These are phyloP conservation scores for Sebastes cheni DNA, from an alignment of 2,797 vertebrate genomes.

Conservation along the genomic window DNA sequence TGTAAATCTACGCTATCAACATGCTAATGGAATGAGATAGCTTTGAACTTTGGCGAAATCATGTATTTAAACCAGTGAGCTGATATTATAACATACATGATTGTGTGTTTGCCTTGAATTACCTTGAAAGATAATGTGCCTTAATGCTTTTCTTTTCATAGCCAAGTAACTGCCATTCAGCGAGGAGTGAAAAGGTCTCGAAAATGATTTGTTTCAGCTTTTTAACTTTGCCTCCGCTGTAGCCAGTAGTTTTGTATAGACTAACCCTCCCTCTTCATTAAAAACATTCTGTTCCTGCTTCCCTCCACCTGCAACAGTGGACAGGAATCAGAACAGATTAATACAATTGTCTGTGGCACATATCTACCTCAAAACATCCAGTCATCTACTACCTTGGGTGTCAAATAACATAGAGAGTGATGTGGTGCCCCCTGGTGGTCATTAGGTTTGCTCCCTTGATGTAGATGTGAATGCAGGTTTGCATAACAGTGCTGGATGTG, in stretches of 20 bases:
- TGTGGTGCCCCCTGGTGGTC: conserved; percentile 63
- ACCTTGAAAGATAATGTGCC: conserved; percentile 38
- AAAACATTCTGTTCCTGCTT: conserved; percentile 7
- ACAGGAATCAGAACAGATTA: conserved; percentile 29
- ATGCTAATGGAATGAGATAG: neutral
- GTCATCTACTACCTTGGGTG: neutral
- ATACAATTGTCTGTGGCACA: neutral
- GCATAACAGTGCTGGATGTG: conserved; percentile 10
- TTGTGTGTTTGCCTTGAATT: conserved; percentile 29
- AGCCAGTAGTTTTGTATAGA: conserved; percentile 39
- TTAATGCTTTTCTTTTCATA: conserved; percentile 68
- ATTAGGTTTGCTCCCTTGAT: neutral
- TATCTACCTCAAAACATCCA: conserved; percentile 8
- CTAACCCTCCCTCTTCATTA: conserved; percentile 55
- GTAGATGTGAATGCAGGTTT: conserved; percentile 4
- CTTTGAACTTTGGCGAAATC: conserved; percentile 23
- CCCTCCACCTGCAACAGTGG: conserved; percentile 13
- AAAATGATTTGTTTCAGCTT: conserved; percentile 35
- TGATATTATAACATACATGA: conserved; percentile 39
- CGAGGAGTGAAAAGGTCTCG: conserved; percentile 72
- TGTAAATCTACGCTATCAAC: neutral
- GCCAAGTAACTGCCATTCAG: conserved; percentile 69
- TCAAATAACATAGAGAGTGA: neutral
- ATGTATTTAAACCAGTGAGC: conserved; percentile 45
- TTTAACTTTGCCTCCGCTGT: conserved; percentile 34